A percentile compares a stretch with the other conserved stretches of the same genome.
phyloP scores from a whole-genome alignment of 2,888 invertebrate species.

The Deilephila porcellus region DNA sequence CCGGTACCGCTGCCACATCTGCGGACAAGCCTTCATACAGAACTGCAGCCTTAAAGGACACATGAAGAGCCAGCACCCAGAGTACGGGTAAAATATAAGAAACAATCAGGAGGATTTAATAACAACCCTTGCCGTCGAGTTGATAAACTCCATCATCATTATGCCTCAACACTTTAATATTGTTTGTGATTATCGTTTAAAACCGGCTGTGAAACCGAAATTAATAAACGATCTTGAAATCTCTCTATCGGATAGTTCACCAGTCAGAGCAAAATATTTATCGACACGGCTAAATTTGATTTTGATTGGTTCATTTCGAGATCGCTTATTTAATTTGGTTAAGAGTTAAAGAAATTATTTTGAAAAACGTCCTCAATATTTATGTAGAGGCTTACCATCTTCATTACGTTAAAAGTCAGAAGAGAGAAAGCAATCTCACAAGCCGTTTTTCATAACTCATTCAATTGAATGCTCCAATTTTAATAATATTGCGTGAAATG shows the following conservation, averaged over 20 bases:
- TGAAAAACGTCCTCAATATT: too few relatives aligned
- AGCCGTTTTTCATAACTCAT: background rate
- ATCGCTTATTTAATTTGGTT: too few relatives aligned
- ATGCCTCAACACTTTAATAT: too few relatives aligned
- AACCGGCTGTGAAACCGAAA: background rate
- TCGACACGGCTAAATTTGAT: too few relatives aligned
- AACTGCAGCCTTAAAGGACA: constrained; percentile 78
- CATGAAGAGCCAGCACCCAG: constrained; percentile 77
- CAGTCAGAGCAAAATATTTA: too few relatives aligned
- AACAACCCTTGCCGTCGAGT: background rate
- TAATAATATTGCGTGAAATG: background rate
- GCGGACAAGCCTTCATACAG: constrained; percentile 78
- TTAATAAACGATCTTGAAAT: too few relatives aligned
- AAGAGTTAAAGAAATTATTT: too few relatives aligned
- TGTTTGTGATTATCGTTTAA: background rate
- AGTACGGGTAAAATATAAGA: constrained; percentile 59
- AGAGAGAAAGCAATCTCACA: background rate
- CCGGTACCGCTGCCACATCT: constrained; percentile 68
- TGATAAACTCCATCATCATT: too few relatives aligned
- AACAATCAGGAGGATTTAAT: background rate
- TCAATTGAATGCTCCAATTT: background rate
- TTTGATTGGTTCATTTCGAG: too few relatives aligned
- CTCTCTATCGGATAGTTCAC: too few relatives aligned
- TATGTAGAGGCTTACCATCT: too few relatives aligned
- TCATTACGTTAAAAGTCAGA: too few relatives aligned